Evolutionary conservation across 2,113 vertebrate species (phyloP).

Genomic region (Sceloporus tristichus): DNA sequence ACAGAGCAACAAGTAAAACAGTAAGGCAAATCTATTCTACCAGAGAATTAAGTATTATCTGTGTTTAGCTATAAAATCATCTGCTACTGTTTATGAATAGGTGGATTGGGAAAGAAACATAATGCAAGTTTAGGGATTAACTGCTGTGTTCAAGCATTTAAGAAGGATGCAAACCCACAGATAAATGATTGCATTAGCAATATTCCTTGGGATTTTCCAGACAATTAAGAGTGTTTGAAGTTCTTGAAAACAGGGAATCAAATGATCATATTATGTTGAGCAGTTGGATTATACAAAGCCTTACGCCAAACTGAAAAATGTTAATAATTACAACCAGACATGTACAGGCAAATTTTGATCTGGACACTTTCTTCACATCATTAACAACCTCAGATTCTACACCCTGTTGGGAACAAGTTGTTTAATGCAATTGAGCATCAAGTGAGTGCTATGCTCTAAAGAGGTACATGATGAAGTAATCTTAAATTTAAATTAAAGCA

Average conservation of each 20-base stretch:
- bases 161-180: conserved; percentile 35
- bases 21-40: conserved; percentile 38
- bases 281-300: conserved; percentile 10
- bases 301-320: conserved; percentile 4
- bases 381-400: neutral
- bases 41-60: conserved; percentile 22
- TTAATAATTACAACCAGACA: conserved; percentile 22
- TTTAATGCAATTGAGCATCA: neutral
- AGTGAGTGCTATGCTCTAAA: neutral
- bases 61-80: neutral
- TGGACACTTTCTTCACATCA: neutral
- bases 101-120: conserved; percentile 47
- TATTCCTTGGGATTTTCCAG: conserved; percentile 8
- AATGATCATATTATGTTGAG: conserved; percentile 19
- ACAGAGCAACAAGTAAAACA: conserved; percentile 40
- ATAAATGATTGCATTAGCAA: conserved; percentile 49
- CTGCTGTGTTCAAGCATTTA: conserved; percentile 48
- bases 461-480: neutral
- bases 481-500: neutral
- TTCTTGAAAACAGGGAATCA: conserved; percentile 42
- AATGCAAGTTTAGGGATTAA: conserved; percentile 35
- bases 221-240: conserved; percentile 31
- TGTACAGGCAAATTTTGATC: conserved; percentile 29
- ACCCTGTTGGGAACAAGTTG: neutral
- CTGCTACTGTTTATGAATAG: conserved; percentile 20